Evolutionary conservation across 2,888 invertebrate species (phyloP), one percentile per base, ranked within the genome.

Genomic region (Azorinus chamasolen): DNA sequence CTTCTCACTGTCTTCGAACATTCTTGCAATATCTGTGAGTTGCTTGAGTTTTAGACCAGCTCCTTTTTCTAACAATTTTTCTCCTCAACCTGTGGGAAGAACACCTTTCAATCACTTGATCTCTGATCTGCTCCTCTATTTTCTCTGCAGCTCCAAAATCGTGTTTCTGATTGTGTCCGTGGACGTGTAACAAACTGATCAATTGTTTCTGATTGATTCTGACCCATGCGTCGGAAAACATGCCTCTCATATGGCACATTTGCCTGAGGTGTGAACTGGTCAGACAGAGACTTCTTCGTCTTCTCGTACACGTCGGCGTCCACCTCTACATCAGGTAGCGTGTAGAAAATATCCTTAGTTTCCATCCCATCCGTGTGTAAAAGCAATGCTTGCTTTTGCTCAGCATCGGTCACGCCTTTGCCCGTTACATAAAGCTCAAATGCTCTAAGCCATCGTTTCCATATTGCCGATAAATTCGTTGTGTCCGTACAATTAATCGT

Each of bases 131-230:
- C 37, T 68, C 69, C 4, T 45, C 20, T 20, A 45, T 5, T 22
- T 73, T 66, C 4, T 43, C 27, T 20, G n/a, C n/a, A 20, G 71
- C 54, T 4, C 37, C 57, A 57, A 83, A 83, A 8, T 78, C 59
- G 58, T 78, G 58, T 53, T 18, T 53, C 62, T 8, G 79, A 63
- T 43, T 66, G 22, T 4, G 63, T 51, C 27, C 69, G 25, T 32
- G 75, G 63, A 8, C 72, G 14, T 0, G 74, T 64, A 3, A 82
- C 54, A 43, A 48, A 82, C 48, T 82, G 71, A 27, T 75, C 74
- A 37, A 72, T 25, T 4, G 72, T 72, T 48, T 78, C 82, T 2
- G 22, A 16, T 3, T 46, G 14, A 5, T 20, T 37, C 39, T 82
- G 82, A 0, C 32, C 16, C 65, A 77, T 71, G n/a, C 24, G 32